Conservation (phyloP, 2,113 vertebrate genomes). For the Origma solitaria region DNA sequence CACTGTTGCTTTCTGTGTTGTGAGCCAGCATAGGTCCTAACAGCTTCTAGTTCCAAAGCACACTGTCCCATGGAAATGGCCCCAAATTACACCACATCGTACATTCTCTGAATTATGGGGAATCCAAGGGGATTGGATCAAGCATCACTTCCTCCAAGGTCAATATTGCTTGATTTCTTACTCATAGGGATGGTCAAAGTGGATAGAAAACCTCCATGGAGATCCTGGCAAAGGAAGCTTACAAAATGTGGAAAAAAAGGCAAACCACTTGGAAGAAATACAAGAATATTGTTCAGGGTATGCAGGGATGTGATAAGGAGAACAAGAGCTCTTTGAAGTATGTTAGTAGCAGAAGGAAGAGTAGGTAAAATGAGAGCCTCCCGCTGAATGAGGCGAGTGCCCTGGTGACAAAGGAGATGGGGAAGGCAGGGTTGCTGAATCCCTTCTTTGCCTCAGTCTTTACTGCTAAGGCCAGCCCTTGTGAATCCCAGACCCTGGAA, state of each 20-base stretch:
- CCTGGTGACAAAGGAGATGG: neutral
- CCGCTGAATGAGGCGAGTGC: neutral
- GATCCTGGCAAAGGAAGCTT: neutral
- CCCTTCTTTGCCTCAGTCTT: neutral
- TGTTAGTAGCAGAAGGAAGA: fast-evolving
- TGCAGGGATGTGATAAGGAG: neutral
- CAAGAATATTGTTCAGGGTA: neutral
- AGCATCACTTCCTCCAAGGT: neutral
- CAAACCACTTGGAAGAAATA: neutral
- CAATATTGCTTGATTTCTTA: neutral
- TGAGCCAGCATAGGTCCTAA: neutral
- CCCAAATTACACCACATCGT: fast-evolving
- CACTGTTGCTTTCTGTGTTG: neutral
- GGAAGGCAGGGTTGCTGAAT: neutral
- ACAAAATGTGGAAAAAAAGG: neutral
- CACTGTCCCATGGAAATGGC: neutral
- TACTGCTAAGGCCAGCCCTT: neutral
- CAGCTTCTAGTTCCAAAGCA: neutral
- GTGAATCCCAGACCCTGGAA: neutral
- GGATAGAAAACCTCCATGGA: neutral
- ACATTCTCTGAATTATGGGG: neutral
- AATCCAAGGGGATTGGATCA: neutral
- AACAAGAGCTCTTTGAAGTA: neutral
- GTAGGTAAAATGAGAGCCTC: neutral
- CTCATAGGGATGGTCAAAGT: neutral